phyloP scores from a whole-genome alignment of 2,113 vertebrate genomes.

The Picathartes gymnocephalus region DNA sequence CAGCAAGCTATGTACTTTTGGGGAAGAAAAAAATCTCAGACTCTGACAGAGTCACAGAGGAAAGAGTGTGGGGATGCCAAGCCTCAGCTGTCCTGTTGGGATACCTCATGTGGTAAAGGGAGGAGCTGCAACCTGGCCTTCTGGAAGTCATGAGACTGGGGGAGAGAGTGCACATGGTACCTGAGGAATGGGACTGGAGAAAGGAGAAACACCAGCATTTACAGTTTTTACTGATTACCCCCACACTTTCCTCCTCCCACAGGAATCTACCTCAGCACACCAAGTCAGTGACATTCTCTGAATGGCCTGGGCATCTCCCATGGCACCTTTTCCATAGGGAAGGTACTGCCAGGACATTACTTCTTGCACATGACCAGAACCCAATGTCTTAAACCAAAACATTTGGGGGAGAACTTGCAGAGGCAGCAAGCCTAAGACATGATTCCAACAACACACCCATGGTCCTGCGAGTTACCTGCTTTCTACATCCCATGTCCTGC shows the following conservation, averaged over 20 bases:
- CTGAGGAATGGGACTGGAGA: neutral
- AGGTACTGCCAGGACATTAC: neutral
- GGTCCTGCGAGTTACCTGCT: neutral
- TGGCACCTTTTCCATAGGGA: neutral
- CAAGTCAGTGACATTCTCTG: neutral
- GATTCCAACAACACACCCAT: fast-evolving
- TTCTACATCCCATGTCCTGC: neutral
- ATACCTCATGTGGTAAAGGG: neutral
- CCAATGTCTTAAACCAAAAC: neutral
- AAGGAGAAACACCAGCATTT: neutral
- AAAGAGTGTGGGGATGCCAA: neutral
- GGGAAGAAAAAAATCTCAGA: no score
- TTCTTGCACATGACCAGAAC: neutral
- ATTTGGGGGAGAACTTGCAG: neutral
- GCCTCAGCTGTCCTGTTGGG: neutral
- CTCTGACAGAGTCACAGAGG: neutral
- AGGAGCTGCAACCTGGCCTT: neutral
- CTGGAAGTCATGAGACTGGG: neutral
- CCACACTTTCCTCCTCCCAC: neutral
- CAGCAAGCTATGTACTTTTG: neutral
- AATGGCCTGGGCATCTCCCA: fast-evolving
- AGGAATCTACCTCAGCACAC: neutral
- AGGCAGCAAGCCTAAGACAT: neutral
- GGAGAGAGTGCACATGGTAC: neutral
- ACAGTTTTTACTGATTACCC: neutral